phyloP scores from a whole-genome alignment of 2,797 vertebrate genomes.

The Neosilurus hyrtlii region DNA sequence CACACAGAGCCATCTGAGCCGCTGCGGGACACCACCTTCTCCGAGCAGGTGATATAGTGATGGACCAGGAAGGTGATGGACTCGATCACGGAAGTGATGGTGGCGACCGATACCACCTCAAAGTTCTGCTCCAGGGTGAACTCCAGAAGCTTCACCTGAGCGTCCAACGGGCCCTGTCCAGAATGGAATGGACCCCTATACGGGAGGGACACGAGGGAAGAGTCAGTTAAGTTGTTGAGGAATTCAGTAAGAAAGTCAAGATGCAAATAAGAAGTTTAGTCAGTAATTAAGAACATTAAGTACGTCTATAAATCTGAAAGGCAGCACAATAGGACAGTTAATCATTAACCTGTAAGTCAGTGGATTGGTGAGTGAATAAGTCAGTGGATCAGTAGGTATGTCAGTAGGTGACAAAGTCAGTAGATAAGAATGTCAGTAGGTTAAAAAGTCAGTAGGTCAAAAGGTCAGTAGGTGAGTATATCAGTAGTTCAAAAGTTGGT shows the following conservation, averaged over 20 bases:
- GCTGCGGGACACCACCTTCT: constrained; percentile 95
- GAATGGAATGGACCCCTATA: constrained; percentile 93
- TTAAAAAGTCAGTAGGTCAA: too few relatives aligned
- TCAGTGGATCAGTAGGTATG: background rate
- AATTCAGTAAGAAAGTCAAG: background rate
- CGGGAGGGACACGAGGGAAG: background rate
- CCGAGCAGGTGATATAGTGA: constrained; percentile 97
- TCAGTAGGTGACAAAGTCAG: too few relatives aligned
- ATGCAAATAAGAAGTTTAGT: background rate
- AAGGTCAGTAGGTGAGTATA: too few relatives aligned
- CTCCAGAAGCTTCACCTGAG: constrained; percentile 96
- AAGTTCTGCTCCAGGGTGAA: constrained; percentile 98
- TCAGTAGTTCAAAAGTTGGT: too few relatives aligned
- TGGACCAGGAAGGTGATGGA: constrained; percentile 97
- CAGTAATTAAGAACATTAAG: background rate
- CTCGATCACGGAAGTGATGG: constrained; percentile 94
- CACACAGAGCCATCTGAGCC: constrained; percentile 96
- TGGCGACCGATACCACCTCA: constrained; percentile 92
- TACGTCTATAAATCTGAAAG: background rate
- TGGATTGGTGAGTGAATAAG: background rate
- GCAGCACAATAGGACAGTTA: too few relatives aligned
- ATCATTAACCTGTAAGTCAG: background rate
- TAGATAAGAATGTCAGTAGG: too few relatives aligned
- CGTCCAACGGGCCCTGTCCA: constrained; percentile 93
- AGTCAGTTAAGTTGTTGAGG: background rate